Base-by-base conservation (phyloP, 2,113 vertebrate genomes). In the Tragelaphus scriptus region DNA sequence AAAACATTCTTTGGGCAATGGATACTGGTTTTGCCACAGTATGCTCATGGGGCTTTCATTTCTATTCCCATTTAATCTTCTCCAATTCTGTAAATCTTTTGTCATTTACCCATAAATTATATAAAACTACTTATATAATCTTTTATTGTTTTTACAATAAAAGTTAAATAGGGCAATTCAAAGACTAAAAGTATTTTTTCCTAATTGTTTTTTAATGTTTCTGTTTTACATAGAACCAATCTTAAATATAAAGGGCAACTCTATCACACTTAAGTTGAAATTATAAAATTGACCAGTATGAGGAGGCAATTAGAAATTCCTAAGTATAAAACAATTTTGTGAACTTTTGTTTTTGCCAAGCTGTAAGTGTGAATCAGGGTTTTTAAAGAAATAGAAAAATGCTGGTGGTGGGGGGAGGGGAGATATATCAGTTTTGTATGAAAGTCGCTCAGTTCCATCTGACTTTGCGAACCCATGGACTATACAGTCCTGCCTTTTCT, bases 221-320 rank as follows among this genome's bases (percentile, higher is more conserved):
- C 51, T 10, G 11, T 95, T 93, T 95, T 80, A 84, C n/a, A 68
- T 1, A 80, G 30, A 91, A 7, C 26, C 40, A 92, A 92, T 77
- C 21, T 1, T 16, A 85, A 95, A 97, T 80, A 61, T 55, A 94
- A 36, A 92, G 89, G 97, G 85, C 98, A 98, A 98, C 97, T 98
- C 97, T 98, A 98, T 93, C 75, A 98, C 94, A 98, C 82, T 97
- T 85, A 96, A 94, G 40, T 28, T 94, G 95, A 36, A 56, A 86
- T 92, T 40, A 30, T 5, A 95, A 97, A 95, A 55, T 7, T 63
- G 65, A 65, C 95, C 36, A 90, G 95, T 98, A 98, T 97, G 96
- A 97, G 97, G 97, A 96, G 91, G 26, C 13, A 58, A 95, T 47
- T 91, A 23, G n/a, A 65, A 96, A 89, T 91, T 92, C 88, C 47